phyloP scores from a whole-genome alignment of 2,888 invertebrate genomes.

The Dynastes tityus region DNA sequence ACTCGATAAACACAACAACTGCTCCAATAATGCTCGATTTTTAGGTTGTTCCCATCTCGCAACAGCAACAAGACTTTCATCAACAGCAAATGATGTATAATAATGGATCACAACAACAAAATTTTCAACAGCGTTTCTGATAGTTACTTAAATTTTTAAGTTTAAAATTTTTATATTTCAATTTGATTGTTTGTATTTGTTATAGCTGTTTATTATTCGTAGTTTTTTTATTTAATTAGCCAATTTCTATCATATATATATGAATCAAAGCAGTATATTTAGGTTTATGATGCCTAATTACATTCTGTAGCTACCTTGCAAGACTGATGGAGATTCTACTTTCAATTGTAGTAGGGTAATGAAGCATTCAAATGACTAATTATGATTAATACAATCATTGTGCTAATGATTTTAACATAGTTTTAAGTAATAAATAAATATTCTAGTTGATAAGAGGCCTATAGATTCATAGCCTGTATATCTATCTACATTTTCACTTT shows the following conservation, averaged over 20 bases:
- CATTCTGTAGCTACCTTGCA: conserved; percentile 3
- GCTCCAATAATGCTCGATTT: conserved; percentile 50
- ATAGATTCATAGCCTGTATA: background rate
- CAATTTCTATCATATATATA: too few relatives aligned
- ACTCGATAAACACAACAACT: conserved; percentile 37
- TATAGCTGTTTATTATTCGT: background rate
- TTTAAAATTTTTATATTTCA: conserved; percentile 30
- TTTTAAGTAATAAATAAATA: background rate
- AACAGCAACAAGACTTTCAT: conserved; percentile 70
- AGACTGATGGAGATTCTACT: conserved; percentile 14
- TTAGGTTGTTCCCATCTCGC: conserved; percentile 64
- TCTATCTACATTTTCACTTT: background rate
- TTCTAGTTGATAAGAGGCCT: background rate
- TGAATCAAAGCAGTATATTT: background rate
- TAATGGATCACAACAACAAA: conserved; percentile 76
- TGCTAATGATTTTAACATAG: background rate
- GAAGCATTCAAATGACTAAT: background rate
- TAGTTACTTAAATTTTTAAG: conserved; percentile 30
- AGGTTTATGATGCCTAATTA: conserved; percentile 5
- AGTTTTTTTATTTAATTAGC: background rate
- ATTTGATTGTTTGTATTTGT: conserved; percentile 8
- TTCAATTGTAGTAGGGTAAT: background rate
- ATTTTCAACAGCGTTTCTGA: conserved; percentile 79
- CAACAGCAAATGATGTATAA: conserved; percentile 84
- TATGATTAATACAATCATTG: background rate